Percentiles rank a stretch among this genome's conserved stretches.
Evolutionary conservation across 2,888 invertebrate species (phyloP).

Genomic region (Dorcus hopei): DNA sequence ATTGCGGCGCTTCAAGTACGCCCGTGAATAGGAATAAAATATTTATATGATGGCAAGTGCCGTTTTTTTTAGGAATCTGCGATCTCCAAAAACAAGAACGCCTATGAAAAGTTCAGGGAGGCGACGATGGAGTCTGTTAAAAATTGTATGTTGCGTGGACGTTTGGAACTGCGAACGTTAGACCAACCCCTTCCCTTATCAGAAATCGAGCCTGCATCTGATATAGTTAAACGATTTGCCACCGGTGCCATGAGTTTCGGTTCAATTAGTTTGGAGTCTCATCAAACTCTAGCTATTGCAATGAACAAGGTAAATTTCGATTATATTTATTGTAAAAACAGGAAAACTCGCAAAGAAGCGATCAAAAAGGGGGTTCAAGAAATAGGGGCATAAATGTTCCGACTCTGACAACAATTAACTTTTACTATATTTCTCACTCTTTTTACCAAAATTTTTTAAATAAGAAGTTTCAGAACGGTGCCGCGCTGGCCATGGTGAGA

Average conservation of each 20-base stretch:
- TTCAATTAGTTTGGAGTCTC: constrained; percentile 95
- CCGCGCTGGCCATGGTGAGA: no score
- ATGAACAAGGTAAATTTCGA: constrained; percentile 73
- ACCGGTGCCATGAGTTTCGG: constrained; percentile 63
- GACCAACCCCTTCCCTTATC: constrained; percentile 76
- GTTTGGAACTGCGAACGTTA: constrained; percentile 78
- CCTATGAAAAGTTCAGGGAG: constrained; percentile 83
- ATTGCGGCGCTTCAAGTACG: constrained; percentile 74
- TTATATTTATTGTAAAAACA: no score
- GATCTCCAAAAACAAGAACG: constrained; percentile 70
- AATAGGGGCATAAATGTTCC: no score
- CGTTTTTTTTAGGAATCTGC: constrained; percentile 78
- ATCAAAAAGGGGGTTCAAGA: no score
- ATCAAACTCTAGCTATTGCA: constrained; percentile 89
- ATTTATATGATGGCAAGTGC: constrained; percentile 28
- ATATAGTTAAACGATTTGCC: constrained; percentile 93
- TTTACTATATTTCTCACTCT: no score
- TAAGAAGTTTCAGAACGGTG: no score
- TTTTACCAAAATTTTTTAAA: no score
- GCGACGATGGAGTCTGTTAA: constrained; percentile 83
- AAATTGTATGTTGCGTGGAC: constrained; percentile 88
- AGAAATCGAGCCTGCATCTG: constrained; percentile 90
- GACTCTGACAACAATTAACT: no score
- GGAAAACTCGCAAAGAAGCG: no score
- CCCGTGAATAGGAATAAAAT: not conserved